These are phyloP conservation scores for Acrocyrtus sp. DNA, from an alignment of 2,888 invertebrate genomes.

Conservation along the genomic window DNA sequence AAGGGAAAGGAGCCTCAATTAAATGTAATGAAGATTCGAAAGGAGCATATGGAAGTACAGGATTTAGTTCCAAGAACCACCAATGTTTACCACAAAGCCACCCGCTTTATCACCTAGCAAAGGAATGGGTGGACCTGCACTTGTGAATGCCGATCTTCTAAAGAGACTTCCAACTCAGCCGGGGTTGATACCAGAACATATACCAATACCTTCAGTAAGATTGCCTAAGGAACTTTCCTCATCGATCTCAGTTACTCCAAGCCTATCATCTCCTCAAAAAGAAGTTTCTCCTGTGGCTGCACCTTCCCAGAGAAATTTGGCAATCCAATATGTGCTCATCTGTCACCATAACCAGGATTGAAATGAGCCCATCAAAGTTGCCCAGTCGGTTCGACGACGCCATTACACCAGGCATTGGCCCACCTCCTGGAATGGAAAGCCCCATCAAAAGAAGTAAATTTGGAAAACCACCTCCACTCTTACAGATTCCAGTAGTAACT, in stretches of 20 bases:
- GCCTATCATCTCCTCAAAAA: conserved; percentile 36
- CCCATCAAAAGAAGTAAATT: conserved; percentile 12
- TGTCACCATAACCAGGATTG: conserved; percentile 62
- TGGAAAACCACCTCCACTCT: conserved; percentile 23
- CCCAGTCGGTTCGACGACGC: conserved; percentile 57
- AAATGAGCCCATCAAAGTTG: conserved; percentile 59
- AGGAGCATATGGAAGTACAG: conserved; percentile 49
- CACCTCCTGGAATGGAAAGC: conserved; percentile 24
- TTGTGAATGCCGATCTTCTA: conserved; percentile 39
- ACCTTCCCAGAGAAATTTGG: conserved; percentile 19
- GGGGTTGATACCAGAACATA: conserved; percentile 59
- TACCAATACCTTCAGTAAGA: conserved; percentile 22
- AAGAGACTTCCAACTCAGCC: conserved; percentile 56
- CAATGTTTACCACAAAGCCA: conserved; percentile 14
- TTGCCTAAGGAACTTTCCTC: conserved; percentile 54
- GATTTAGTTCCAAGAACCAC: background rate
- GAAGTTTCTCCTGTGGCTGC: too few species aligned
- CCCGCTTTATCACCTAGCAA: conserved; percentile 31
- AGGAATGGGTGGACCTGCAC: background rate
- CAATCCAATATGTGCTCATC: conserved; percentile 61
- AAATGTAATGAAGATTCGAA: conserved; percentile 47
- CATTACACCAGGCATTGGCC: conserved; percentile 58
- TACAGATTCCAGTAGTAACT: conserved; percentile 47
- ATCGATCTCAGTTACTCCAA: conserved; percentile 61
- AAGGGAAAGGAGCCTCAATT: conserved; percentile 18